Base-by-base conservation (phyloP, 2,797 vertebrate genomes). In the Otolemur crassicaudatus region DNA sequence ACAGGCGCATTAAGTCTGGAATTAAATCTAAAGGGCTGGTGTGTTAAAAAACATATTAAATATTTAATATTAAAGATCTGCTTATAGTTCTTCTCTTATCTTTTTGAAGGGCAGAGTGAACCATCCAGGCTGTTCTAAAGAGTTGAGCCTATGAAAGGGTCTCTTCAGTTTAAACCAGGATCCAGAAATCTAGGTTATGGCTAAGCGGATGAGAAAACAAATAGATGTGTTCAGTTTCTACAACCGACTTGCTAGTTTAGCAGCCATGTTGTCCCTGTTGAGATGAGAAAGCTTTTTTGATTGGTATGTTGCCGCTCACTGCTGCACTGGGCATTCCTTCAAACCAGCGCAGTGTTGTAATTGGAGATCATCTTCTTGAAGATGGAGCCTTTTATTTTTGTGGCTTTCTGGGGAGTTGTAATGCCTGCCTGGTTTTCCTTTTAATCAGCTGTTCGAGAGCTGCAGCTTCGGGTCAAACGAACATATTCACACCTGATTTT, bases 341-440 rank as follows among this genome's bases (percentile, higher is more conserved):
- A 80, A 37, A 60, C 92, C 83, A 72, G 82, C 69, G 12, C 46
- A 46, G 69, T 85, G 61, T 60, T 94, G 95, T 96, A 85, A 96
- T 87, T 94, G 97, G 96, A 91, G 90, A 87, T 73, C 70, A 94
- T 91, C 91, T 95, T 95, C 97, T 93, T 79, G 90, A 96, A 97
- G 96, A 91, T 91, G 96, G 95, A 96, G 79, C 82, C 87, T 96
- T 97, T 98, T 92, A 96, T 94, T 98, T 96, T 95, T 96, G 96
- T 95, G 90, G 90, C 90, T 97, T 97, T 97, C 96, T 80, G 65
- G 96, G 93, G 90, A 94, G 92, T 75, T 95, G 80, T 92, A 91
- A 96, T 90, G 93, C 67, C 76, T 96, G 60, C 31, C 92, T 79
- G 61, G 72, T 97, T 97, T 97, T 96, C 19, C 93, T 97, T 97